Percentiles rank a stretch among this genome's conserved stretches.
Evolutionary conservation across 2,113 vertebrate genomes (phyloP).

Genomic region (Siphamia tubifer): DNA sequence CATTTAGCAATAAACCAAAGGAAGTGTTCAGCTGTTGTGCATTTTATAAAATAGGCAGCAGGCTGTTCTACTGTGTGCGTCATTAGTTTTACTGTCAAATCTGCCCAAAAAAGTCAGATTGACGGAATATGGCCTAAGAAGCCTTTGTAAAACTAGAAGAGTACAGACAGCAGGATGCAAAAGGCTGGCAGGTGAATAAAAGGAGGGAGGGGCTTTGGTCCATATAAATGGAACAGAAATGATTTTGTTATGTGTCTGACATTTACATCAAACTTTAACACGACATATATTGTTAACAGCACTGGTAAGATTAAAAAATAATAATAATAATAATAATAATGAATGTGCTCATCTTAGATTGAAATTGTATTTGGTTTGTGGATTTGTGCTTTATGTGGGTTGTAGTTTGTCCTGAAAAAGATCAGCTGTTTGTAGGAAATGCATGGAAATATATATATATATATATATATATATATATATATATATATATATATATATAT

Average conservation of each 20-base stretch:
- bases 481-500: too few relatives aligned
- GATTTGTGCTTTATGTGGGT: too few relatives aligned
- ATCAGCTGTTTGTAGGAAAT: too few relatives aligned
- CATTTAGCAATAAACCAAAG: slow-evolving; percentile 1
- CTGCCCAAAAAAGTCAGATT: slow-evolving; percentile 4
- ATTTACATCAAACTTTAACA: not conserved
- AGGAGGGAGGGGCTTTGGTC: slow-evolving; percentile 23
- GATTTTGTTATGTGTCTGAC: not conserved
- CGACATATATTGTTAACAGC: slow-evolving; percentile 1
- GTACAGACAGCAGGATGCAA: not conserved
- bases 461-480: too few relatives aligned
- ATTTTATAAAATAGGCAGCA: too few relatives aligned
- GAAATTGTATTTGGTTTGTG: too few relatives aligned
- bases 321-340: too few relatives aligned
- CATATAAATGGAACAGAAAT: slow-evolving; percentile 15
- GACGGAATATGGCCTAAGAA: not conserved
- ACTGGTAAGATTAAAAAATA: not conserved
- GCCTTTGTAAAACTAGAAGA: slow-evolving; percentile 3
- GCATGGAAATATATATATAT: too few relatives aligned
- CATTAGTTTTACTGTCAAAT: not conserved
- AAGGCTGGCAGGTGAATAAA: slow-evolving; percentile 4
- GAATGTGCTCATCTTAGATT: too few relatives aligned
- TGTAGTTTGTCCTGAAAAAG: too few relatives aligned
- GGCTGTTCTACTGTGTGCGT: too few relatives aligned
- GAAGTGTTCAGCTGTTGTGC: not conserved